These are phyloP conservation scores for Dipodomys merriami DNA, from an alignment of 2,113 vertebrate species.

Conservation along the genomic window DNA sequence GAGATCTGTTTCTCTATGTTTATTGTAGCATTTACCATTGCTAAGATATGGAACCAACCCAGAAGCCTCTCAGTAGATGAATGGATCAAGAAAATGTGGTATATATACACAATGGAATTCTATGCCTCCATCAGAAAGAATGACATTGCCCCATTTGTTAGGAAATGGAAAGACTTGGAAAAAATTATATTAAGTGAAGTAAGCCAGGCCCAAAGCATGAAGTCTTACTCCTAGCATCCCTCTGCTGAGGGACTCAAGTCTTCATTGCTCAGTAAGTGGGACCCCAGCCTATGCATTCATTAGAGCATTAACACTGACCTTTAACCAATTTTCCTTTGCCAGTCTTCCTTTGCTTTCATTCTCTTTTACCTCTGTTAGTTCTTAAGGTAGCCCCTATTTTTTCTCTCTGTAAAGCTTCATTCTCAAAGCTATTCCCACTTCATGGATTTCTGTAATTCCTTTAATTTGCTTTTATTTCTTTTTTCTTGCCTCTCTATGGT, in stretches of 20 bases:
- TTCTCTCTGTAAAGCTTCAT: not conserved
- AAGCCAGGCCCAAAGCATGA: not conserved
- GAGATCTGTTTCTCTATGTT: too few relatives aligned
- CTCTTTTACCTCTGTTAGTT: not conserved
- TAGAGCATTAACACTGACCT: not conserved
- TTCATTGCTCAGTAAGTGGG: not conserved
- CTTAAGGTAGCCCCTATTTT: not conserved
- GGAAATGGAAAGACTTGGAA: too few relatives aligned
- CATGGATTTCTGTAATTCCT: not conserved
- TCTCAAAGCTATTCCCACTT: not conserved
- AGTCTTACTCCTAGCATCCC: not conserved
- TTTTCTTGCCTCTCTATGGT: not conserved
- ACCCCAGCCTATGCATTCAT: rapidly evolving
- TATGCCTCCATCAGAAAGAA: too few relatives aligned
- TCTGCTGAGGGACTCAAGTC: not conserved
- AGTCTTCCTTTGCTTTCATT: not conserved
- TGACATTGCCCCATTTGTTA: too few relatives aligned
- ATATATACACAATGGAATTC: too few relatives aligned
- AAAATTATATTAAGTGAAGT: too few relatives aligned
- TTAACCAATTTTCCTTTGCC: not conserved
- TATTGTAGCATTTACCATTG: too few relatives aligned
- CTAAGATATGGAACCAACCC: too few relatives aligned
- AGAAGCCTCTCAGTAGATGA: too few relatives aligned
- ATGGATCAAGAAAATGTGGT: too few relatives aligned
- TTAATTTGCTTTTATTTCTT: not conserved